Evolutionary conservation across 2,888 invertebrate genomes (phyloP).

Genomic region (Ophion obscuratus): DNA sequence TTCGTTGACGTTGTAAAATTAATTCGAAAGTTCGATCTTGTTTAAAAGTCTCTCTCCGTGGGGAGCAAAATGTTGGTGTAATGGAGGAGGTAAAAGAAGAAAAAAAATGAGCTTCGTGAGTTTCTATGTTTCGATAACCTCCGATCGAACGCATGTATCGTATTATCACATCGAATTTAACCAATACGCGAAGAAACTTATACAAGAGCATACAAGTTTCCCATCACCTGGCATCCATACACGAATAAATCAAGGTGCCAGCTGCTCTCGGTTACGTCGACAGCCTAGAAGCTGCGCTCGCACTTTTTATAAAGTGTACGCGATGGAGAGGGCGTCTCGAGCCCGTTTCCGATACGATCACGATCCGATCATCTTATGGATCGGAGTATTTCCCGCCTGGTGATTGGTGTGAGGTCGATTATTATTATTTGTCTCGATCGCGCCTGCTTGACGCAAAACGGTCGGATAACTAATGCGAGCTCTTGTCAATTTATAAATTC

Average conservation of each 20-base stretch:
- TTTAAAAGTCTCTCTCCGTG: no score
- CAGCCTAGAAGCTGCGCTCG: slow-evolving; percentile 41
- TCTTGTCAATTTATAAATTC: not conserved
- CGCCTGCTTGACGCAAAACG: slow-evolving; percentile 41
- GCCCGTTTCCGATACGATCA: slow-evolving; percentile 34
- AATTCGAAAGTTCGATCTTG: no score
- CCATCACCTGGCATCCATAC: slow-evolving; percentile 67
- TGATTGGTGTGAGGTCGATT: slow-evolving; percentile 24
- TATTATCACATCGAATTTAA: slow-evolving; percentile 24
- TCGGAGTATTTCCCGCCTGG: slow-evolving; percentile 22
- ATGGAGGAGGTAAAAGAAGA: no score
- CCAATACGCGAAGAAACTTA: not conserved
- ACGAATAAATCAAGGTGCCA: slow-evolving; percentile 70
- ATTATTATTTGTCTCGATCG: slow-evolving; percentile 47
- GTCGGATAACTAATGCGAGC: slow-evolving; percentile 18
- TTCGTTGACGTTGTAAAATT: no score
- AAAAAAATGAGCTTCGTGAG: not conserved
- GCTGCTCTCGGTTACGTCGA: slow-evolving; percentile 62
- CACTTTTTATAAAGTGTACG: slow-evolving; percentile 2
- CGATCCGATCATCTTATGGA: slow-evolving; percentile 19
- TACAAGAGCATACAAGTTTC: slow-evolving; percentile 3
- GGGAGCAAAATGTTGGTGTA: no score
- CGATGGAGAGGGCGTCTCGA: slow-evolving; percentile 18
- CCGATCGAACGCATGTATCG: slow-evolving; percentile 34
- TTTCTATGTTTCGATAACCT: not conserved